Evolutionary conservation across 2,797 vertebrate species (phyloP), one percentile per base, ranked within the genome.

Genomic region (Urosaurus nigricauda): DNA sequence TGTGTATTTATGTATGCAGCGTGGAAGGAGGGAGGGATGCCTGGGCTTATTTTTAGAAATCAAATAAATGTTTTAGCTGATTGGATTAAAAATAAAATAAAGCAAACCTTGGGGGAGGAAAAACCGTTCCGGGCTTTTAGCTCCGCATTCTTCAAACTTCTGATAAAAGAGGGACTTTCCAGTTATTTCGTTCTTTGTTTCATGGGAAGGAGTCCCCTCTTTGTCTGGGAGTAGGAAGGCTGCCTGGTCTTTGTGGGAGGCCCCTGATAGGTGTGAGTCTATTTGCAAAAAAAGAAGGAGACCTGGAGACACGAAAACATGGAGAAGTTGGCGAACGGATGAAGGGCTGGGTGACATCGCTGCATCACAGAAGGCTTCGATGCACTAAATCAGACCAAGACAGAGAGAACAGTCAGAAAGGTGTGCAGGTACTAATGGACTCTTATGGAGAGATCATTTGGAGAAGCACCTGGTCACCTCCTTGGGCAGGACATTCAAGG

Each of bases 41-140:
- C 93, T 26, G 3, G 0, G 9, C 89, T 1, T 83, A 35, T 91
- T 91, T 92, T 91, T 56, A 89, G 92, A 43, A 26, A 88, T 17
- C 35, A 32, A 78, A 51, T 53, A 60, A 65, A 53, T 3, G 63
- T 85, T 90, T 58, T 0, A 1, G 85, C 65, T 83, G 29, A 2
- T 47, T 1, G 73, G 43, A 65, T 68, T 75, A 85, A 81, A 81
- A 85, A 65, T 32, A 80, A 80, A 85, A 65, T n/a, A 29, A 88
- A 87, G 74, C 56, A 56, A 83, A 63, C 6, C 53, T 19, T 17
- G 56, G n/a, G n/a, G n/a, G n/a, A n/a, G n/a, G 70, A 65, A 68
- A 68, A 53, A 32, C 37, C 6, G 13, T 47, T 47, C 19, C 51
- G 26, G 58, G 37, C 19, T 70, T 78, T 80, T 32, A 65, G 80